phyloP scores from a whole-genome alignment of 1,140 invertebrate species.

The Uloborus diversus region DNA sequence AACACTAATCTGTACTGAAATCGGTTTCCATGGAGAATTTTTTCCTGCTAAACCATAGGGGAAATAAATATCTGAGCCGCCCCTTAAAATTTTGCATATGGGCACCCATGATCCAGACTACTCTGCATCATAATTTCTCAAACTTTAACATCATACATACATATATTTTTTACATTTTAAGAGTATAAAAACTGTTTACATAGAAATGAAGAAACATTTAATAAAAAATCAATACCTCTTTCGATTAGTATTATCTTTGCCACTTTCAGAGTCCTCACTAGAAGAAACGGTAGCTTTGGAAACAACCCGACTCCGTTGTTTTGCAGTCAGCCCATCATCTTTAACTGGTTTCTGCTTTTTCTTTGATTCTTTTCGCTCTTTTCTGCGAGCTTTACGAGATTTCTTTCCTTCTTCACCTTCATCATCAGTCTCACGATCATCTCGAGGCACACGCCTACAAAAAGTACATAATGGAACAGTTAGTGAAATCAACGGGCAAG shows the following conservation, averaged over 20 bases:
- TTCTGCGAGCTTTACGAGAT: slow-evolving; percentile 19
- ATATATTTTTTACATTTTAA: slow-evolving; percentile 1
- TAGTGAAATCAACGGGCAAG: too few relatives aligned
- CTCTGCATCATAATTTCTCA: neutral
- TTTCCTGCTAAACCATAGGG: neutral
- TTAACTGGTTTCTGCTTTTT: slow-evolving; percentile 37
- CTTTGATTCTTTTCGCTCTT: slow-evolving; percentile 10
- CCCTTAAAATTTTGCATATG: neutral
- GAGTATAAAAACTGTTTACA: neutral
- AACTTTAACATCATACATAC: slow-evolving; percentile 13
- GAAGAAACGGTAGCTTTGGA: slow-evolving; percentile 96
- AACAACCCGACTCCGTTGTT: slow-evolving; percentile 86
- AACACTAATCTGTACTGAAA: neutral
- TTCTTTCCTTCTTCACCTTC: slow-evolving; percentile 59
- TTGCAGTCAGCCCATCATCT: slow-evolving; percentile 77
- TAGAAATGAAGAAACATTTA: neutral
- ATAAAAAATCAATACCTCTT: slow-evolving; percentile 2
- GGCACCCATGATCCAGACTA: neutral
- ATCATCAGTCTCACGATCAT: slow-evolving; percentile 50
- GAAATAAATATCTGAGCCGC: neutral
- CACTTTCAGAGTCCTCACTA: slow-evolving; percentile 81
- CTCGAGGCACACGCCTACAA: slow-evolving; percentile 25
- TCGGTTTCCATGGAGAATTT: neutral
- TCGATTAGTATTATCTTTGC: slow-evolving; percentile 67
- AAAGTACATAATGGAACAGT: neutral